Evolutionary conservation across 2,113 vertebrate genomes (phyloP), one percentile per base, ranked within the genome.

Genomic region (Syrmaticus mikado): DNA sequence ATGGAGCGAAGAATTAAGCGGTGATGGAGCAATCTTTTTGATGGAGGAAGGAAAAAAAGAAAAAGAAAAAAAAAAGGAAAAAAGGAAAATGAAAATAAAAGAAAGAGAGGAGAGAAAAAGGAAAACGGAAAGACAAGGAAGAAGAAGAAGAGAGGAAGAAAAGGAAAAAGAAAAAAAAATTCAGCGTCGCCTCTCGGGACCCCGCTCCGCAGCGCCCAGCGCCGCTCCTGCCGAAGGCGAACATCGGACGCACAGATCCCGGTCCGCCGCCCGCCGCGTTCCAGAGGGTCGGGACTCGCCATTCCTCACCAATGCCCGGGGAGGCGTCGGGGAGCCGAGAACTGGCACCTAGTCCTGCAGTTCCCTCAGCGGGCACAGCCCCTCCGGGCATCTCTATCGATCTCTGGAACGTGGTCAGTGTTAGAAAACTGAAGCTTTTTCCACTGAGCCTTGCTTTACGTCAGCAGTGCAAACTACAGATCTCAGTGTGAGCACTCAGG

Each of bases 351-450:
- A 89, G 21, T 55, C 57, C 40, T 36, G 9, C 18, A 8, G 68
- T 32, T 80, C 62, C 45, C 41, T 19, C 52, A 58, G 12, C 1
- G 1, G 43, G 18, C 45, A n/a, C 4, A 11, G 45, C 28, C 17
- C 74, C 21, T 72, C 68, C 1, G 2, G 32, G 22, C 87, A 85
- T 57, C 2, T 20, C 34, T 50, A 27, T 6, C 27, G 1, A 53
- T 57, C 27, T 52, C 62, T 43, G 66, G 82, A 92, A 50, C 0
- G 0, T 2, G 53, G 17, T 46, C 19, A 48, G 10, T 17, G 76
- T 71, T 53, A 77, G 61, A 80, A 91, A 83, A 75, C 14, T 22
- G 21, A 38, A 43, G 36, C 38, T 85, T 78, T n/a, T 75, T 89
- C 64, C 40, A 34, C 7, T 72, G 36, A 57, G 45, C 40, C 71